Evolutionary conservation across 2,888 invertebrate genomes (phyloP), one percentile per base, ranked within the genome.

Genomic region (Caenorhabditis macrosperma): DNA sequence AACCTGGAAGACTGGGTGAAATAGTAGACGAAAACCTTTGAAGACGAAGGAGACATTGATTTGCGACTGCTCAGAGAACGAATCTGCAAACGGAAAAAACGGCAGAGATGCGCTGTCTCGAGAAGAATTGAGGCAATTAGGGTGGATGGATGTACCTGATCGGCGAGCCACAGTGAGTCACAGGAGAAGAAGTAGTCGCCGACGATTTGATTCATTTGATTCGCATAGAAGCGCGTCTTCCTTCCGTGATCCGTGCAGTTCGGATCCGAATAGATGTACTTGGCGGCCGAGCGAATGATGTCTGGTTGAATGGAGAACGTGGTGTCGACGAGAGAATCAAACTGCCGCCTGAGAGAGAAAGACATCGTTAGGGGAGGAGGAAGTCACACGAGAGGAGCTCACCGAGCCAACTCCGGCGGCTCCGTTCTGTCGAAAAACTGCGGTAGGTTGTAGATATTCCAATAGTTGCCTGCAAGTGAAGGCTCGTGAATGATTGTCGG

Each of bases 151-250:
- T 12, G 35, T 66, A 82, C 55, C 67, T 83, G 80, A 60, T 87
- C 84, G 22, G 85, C 87, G 26, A 87, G 67, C 86, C 87, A 86
- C 22, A 88, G 55, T 28, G 82, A 78, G 79, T 90, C 90, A 69
- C 90, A 90, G 1, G 89, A 87, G 92, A 97, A 97, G 92, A 95
- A 95, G 91, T 95, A 95, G 92, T 97, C 97, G 15, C 96, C 96
- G 0, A 96, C 85, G 78, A 88, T 86, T 63, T 88, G 85, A 59
- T 88, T 88, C 60, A 88, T 78, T 78, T 86, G 61, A 33, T 88
- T 83, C 3, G 86, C 86, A 41, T 85, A 83, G 64, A 85, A 85
- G 30, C 81, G 77, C 17, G 64, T 76, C 46, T 48, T 52, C 33
- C 67, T 61, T 41, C 74, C 72, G 41, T 59, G 67, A 26, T 60